These are phyloP conservation scores for Ptychochromis oligacanthus DNA, from an alignment of 2,113 vertebrate genomes.

Conservation along the genomic window DNA sequence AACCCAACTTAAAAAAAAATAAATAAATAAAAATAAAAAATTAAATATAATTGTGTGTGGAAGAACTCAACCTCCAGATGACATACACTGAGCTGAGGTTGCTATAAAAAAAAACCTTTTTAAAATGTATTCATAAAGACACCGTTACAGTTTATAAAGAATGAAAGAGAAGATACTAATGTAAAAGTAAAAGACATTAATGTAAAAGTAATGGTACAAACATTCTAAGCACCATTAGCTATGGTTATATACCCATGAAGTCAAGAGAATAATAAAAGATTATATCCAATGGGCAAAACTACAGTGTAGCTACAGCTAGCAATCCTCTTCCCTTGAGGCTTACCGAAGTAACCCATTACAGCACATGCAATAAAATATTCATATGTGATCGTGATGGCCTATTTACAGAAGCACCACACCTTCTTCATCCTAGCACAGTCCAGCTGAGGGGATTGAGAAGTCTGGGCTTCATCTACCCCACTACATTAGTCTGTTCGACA, in stretches of 20 bases:
- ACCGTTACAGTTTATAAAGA: background rate
- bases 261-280: constrained; percentile 11
- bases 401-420: constrained; percentile 60
- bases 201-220: background rate
- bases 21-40: too few species aligned
- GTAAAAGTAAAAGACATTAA: background rate
- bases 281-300: background rate
- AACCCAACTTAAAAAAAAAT: too few species aligned
- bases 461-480: constrained; percentile 12
- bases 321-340: constrained; percentile 17
- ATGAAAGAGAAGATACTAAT: background rate
- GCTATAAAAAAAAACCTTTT: background rate
- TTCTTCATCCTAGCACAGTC: background rate
- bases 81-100: background rate
- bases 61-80: background rate
- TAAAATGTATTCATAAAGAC: background rate
- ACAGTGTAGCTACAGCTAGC: background rate
- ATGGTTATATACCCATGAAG: background rate
- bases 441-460: background rate
- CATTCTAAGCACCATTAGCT: background rate
- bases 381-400: constrained; percentile 71
- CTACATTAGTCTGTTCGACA: background rate
- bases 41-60: background rate
- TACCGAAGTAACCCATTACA: constrained; percentile 50
- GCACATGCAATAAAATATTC: constrained; percentile 72